A percentile compares a stretch with the other conserved stretches of the same genome.
Evolutionary conservation across 2,888 invertebrate genomes (phyloP).

Genomic region (Cheilosia vulpina): DNA sequence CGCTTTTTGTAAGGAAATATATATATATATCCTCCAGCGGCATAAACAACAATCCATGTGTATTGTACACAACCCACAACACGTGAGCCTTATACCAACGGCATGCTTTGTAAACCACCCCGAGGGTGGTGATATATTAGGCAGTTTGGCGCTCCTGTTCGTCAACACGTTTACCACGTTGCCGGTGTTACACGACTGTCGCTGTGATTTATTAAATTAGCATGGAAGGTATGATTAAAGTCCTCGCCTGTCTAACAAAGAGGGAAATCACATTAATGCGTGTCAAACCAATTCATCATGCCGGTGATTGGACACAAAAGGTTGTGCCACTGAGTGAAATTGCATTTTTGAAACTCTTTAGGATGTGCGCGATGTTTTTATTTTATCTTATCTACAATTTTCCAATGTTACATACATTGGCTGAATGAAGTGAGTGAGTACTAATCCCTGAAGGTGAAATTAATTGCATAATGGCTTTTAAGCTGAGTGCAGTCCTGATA

Average conservation of each 20-base stretch:
- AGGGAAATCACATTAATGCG: slow-evolving; percentile 2
- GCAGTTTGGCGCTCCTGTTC: slow-evolving; percentile 56
- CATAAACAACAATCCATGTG: slow-evolving; percentile 17
- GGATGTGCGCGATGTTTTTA: too few species aligned
- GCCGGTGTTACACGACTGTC: slow-evolving; percentile 34
- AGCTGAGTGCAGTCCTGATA: slow-evolving; percentile 17
- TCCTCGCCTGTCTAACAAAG: background rate
- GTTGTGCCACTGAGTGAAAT: too few species aligned
- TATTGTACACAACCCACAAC: slow-evolving; percentile 21
- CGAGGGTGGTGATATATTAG: slow-evolving; percentile 58
- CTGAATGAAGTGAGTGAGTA: too few species aligned
- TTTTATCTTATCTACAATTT: too few species aligned
- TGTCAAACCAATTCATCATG: too few species aligned
- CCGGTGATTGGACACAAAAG: too few species aligned
- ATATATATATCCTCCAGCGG: background rate
- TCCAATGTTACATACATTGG: too few species aligned
- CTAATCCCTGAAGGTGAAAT: slow-evolving; percentile 8
- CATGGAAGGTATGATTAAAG: slow-evolving; percentile 25
- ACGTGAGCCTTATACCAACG: slow-evolving; percentile 25
- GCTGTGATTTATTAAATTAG: slow-evolving; percentile 66
- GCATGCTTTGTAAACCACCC: slow-evolving; percentile 34
- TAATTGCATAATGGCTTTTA: slow-evolving; percentile 39
- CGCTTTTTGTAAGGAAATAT: background rate
- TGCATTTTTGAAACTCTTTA: too few species aligned
- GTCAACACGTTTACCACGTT: slow-evolving; percentile 43